Percentiles rank a stretch among this genome's conserved stretches.
These are phyloP conservation scores for Diaperis boleti DNA, from an alignment of 2,888 invertebrate genomes.

Conservation along the genomic window DNA sequence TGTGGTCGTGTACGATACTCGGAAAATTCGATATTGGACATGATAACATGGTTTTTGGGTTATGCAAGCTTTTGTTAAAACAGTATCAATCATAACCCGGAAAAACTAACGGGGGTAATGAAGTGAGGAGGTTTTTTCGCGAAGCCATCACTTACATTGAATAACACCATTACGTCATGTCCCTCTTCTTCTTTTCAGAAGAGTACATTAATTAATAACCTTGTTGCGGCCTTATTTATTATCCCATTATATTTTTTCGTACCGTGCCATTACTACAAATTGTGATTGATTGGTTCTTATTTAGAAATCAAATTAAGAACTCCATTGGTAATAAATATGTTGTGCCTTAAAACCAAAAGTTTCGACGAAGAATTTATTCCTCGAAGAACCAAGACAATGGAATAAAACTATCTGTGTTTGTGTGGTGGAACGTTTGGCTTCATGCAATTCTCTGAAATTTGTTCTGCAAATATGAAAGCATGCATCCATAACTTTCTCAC, in stretches of 20 bases:
- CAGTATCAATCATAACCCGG: slow-evolving; percentile 3
- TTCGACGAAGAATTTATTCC: background rate
- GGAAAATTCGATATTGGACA: slow-evolving; percentile 23
- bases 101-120: slow-evolving; percentile 7
- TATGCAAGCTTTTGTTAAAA: slow-evolving; percentile 18
- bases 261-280: slow-evolving; percentile 16
- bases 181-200: slow-evolving; percentile 5
- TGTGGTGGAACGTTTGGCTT: no score
- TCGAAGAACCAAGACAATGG: background rate
- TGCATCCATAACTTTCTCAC: no score
- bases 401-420: no score
- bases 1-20: slow-evolving; percentile 19
- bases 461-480: no score
- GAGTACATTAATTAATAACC: slow-evolving; percentile 14
- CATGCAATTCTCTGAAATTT: no score
- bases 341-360: no score
- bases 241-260: slow-evolving; percentile 3
- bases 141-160: slow-evolving; percentile 11
- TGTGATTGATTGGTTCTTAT: slow-evolving; percentile 24
- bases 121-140: slow-evolving; percentile 6
- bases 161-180: slow-evolving; percentile 16
- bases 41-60: slow-evolving; percentile 9
- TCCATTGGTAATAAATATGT: background rate
- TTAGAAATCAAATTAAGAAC: slow-evolving; percentile 4
- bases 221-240: slow-evolving; percentile 9